These are phyloP conservation scores for Helleia helle DNA, from an alignment of 2,888 invertebrate species.

Conservation along the genomic window DNA sequence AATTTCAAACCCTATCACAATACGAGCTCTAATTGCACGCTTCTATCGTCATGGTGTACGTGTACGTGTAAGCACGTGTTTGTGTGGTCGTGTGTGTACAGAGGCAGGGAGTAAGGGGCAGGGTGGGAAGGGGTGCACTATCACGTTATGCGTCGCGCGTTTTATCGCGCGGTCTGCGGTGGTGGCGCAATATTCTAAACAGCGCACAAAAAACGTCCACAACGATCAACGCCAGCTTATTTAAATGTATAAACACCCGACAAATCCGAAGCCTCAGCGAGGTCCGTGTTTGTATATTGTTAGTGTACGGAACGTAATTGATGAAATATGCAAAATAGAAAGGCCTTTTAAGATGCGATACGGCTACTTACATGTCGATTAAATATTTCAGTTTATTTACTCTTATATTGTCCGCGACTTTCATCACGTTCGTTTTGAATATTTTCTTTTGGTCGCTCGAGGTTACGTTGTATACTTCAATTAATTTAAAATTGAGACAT, in stretches of 20 bases:
- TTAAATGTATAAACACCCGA: slow-evolving; percentile 16
- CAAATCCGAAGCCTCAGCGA: slow-evolving; percentile 16
- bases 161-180: too few relatives aligned
- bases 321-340: slow-evolving; percentile 60
- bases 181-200: slow-evolving; percentile 6
- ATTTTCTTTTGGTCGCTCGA: too few relatives aligned
- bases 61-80: too few relatives aligned
- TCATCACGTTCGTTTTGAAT: neutral
- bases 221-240: slow-evolving; percentile 4
- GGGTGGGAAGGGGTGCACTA: too few relatives aligned
- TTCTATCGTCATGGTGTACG: too few relatives aligned
- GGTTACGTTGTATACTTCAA: too few relatives aligned
- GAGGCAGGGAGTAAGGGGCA: too few relatives aligned
- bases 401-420: neutral
- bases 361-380: slow-evolving; percentile 14
- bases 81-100: too few relatives aligned
- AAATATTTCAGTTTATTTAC: neutral
- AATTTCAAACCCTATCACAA: too few relatives aligned
- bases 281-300: slow-evolving; percentile 56
- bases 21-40: too few relatives aligned
- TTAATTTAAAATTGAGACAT: too few relatives aligned
- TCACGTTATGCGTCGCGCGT: neutral
- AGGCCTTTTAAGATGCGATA: slow-evolving; percentile 33
- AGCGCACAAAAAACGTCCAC: slow-evolving; percentile 5
- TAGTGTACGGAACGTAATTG: slow-evolving; percentile 42